A percentile compares a stretch with the other conserved stretches of the same genome.
Conservation (phyloP, 2,888 invertebrate species). For the Anthrax anthrax region DNA sequence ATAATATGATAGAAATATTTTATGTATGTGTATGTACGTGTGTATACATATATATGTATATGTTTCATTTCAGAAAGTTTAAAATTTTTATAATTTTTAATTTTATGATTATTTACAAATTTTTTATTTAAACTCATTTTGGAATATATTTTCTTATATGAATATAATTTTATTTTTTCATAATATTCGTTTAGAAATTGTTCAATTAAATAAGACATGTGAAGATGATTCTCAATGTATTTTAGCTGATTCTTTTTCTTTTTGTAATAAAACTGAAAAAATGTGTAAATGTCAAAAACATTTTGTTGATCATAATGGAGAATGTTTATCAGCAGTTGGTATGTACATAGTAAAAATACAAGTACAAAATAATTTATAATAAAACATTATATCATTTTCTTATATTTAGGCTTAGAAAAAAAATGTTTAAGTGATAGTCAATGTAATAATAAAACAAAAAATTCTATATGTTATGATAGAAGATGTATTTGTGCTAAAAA, state of each 20-base stretch:
- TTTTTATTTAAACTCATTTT: too few species aligned
- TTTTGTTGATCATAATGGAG: constrained; percentile 16
- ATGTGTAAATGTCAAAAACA: constrained; percentile 20
- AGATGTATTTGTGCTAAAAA: constrained; percentile 16
- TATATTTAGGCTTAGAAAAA: constrained; percentile 6
- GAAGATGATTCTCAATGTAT: constrained; percentile 24
- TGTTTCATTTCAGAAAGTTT: too few species aligned
- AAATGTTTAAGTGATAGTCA: constrained; percentile 10
- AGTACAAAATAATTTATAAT: not conserved
- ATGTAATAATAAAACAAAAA: constrained; percentile 16
- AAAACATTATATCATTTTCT: not conserved
- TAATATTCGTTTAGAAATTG: too few species aligned
- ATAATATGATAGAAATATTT: too few species aligned
- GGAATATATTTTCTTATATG: too few species aligned
- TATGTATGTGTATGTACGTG: too few species aligned
- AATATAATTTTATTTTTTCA: too few species aligned
- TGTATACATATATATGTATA: too few species aligned
- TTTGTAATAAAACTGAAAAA: constrained; percentile 16
- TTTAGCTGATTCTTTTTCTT: constrained; percentile 17
- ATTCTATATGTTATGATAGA: constrained; percentile 11
- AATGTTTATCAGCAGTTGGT: constrained; percentile 23
- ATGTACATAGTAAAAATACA: constrained; percentile 2
- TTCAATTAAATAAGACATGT: constrained; percentile 18
- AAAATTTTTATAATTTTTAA: too few species aligned
- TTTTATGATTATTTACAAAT: too few species aligned